Percentiles rank a stretch among this genome's conserved stretches.
Conservation (phyloP, 64 coral and sea anemone genomes). For the Stylophora pistillata region DNA sequence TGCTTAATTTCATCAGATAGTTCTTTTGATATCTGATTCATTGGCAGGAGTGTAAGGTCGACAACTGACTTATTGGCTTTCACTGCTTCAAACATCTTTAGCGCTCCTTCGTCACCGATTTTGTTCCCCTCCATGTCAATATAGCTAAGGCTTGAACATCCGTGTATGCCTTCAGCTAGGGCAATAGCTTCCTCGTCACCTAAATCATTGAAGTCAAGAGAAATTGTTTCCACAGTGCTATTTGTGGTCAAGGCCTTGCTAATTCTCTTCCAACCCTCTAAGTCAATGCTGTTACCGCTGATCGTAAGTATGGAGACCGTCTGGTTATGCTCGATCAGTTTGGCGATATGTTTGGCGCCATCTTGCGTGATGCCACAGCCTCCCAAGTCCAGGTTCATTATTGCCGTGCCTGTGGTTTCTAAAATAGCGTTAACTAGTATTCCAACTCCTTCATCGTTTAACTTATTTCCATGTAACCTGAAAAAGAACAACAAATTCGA, state of each 20-base stretch:
- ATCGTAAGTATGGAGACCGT: slow-evolving; percentile 80
- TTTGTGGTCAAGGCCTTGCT: slow-evolving; percentile 68
- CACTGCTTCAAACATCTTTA: slow-evolving; percentile 69
- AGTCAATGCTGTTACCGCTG: slow-evolving; percentile 71
- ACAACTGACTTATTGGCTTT: slow-evolving; percentile 74
- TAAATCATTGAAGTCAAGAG: slow-evolving; percentile 88
- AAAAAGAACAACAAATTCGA: slow-evolving; percentile 5
- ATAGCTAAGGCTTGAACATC: slow-evolving; percentile 73
- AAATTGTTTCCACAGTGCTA: slow-evolving; percentile 68
- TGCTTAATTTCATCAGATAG: slow-evolving; percentile 80
- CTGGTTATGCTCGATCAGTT: slow-evolving; percentile 67
- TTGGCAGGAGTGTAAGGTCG: slow-evolving; percentile 79
- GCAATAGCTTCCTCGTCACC: slow-evolving; percentile 75
- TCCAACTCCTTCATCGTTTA: slow-evolving; percentile 77
- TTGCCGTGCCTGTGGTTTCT: slow-evolving; percentile 38
- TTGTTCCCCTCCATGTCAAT: slow-evolving; percentile 93
- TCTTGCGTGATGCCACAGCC: slow-evolving; percentile 77
- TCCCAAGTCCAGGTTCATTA: slow-evolving; percentile 86
- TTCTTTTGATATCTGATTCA: slow-evolving; percentile 84
- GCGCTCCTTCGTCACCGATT: slow-evolving; percentile 88
- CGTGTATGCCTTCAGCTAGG: slow-evolving; percentile 80
- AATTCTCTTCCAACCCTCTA: slow-evolving; percentile 80
- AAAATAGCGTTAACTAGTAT: slow-evolving; percentile 80
- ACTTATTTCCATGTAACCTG: slow-evolving; percentile 91
- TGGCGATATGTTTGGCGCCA: slow-evolving; percentile 79